A percentile compares a stretch with the other conserved stretches of the same genome.
These are phyloP conservation scores for Ectemnius cavifrons DNA, from an alignment of 2,888 invertebrate species.

Conservation along the genomic window DNA sequence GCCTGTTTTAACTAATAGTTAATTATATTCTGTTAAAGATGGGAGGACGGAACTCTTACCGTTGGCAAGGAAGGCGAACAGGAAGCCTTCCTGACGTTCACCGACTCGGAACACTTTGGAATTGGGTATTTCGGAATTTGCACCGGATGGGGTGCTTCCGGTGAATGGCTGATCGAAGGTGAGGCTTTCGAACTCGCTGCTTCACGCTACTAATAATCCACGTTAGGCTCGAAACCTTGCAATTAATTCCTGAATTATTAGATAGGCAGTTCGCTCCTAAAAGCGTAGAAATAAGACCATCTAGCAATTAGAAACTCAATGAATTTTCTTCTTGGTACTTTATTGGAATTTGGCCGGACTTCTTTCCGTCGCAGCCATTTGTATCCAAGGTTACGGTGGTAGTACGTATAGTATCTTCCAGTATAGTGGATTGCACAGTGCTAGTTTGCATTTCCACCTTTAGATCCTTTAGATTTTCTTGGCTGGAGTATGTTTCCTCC, in stretches of 20 bases:
- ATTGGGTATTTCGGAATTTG: slow-evolving; percentile 89
- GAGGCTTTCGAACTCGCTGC: slow-evolving; percentile 55
- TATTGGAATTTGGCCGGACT: slow-evolving; percentile 45
- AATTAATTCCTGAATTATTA: background rate
- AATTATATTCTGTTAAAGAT: slow-evolving; percentile 53
- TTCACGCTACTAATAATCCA: background rate
- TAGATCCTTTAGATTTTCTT: slow-evolving; percentile 20
- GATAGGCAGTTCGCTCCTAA: background rate
- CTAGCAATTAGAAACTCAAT: slow-evolving; percentile 32
- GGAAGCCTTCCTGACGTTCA: slow-evolving; percentile 86
- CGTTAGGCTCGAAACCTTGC: background rate
- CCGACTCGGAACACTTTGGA: slow-evolving; percentile 85
- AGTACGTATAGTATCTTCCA: slow-evolving; percentile 72
- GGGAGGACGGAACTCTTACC: slow-evolving; percentile 78
- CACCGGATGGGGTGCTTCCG: slow-evolving; percentile 92
- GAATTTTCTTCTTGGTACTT: slow-evolving; percentile 45
- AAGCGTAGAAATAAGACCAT: background rate
- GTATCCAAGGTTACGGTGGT: slow-evolving; percentile 69
- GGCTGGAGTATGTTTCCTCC: slow-evolving; percentile 39
- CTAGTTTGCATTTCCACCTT: slow-evolving; percentile 38
- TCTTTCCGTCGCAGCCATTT: slow-evolving; percentile 66
- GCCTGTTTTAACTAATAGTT: background rate
- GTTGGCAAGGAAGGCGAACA: slow-evolving; percentile 87
- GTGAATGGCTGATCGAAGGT: slow-evolving; percentile 91
- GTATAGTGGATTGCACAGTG: slow-evolving; percentile 2